Evolutionary conservation across 2,888 invertebrate genomes (phyloP), one percentile per base, ranked within the genome.

Genomic region (Xestobium rufovillosum): DNA sequence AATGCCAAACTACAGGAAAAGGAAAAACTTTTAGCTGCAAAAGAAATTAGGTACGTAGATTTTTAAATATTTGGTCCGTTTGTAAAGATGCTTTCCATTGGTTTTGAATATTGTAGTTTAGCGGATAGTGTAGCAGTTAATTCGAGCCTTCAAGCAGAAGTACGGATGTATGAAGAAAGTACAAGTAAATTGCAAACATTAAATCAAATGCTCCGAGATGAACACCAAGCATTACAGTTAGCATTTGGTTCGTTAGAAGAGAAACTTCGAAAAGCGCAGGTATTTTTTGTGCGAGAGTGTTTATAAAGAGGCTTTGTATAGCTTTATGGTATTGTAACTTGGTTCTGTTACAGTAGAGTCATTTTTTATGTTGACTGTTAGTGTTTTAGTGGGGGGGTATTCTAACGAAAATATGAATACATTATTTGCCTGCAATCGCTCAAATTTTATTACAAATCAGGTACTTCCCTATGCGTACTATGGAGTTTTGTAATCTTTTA

Each of bases 151-250:
- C 71, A 79, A 48, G 78, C 80, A 26, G 86, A 88, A 66, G 78
- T 86, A 34, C 73, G 78, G 53, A 74, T 81, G 72, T 75, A 82
- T 49, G 75, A 78, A 57, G 75, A 72, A 40, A 83, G 75, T 54
- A 77, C 84, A 64, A 72, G 73, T 40, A 86, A 88, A 60, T 63
- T 90, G 33, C 83, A 90, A 66, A 78, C 79, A 46, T 69, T 89
- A 8, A 92, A 91, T 67, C 87, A 92, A 69, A 80, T 89, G 49
- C 65, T 96, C 38, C 76, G 85, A 55, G 96, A 97, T 67, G 96
- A 97, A 67, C 88, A 95, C 61, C 89, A 92, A 64, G 92, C 95
- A 0, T 66, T 95, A 42, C 94, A 95, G 59, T 72, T 97, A 48
- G 89, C 91, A 2, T 94, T 88, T 67, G 80, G 82, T 38, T 76